Percentiles rank a stretch among this genome's conserved stretches.
Evolutionary conservation across 2,888 invertebrate genomes (phyloP).

Genomic region (Drosophila peninsularis): DNA sequence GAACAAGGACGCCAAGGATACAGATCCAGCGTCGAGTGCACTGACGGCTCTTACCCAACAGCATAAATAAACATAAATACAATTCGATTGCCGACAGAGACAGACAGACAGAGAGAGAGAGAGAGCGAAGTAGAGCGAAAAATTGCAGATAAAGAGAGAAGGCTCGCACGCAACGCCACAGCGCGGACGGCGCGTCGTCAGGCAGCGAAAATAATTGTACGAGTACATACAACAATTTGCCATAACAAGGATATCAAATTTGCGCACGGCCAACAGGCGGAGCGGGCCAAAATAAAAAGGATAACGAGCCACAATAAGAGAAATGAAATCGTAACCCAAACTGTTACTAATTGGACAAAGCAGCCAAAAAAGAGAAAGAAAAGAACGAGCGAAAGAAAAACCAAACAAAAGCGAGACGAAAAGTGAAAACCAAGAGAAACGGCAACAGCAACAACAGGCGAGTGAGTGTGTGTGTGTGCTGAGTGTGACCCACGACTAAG

Average conservation of each 20-base stretch:
- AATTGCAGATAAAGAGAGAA: not conserved
- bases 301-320: constrained; percentile 81
- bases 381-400: constrained; percentile 16
- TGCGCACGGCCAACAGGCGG: constrained; percentile 56
- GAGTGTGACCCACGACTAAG: constrained; percentile 37
- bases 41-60: constrained; percentile 54
- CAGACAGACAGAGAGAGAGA: not conserved
- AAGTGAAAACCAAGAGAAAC: constrained; percentile 42
- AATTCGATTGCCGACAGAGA: constrained; percentile 48
- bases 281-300: constrained; percentile 68
- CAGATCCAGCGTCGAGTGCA: constrained; percentile 36
- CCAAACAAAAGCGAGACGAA: constrained; percentile 10
- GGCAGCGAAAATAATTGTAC: constrained; percentile 68
- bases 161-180: constrained; percentile 30
- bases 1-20: constrained; percentile 26
- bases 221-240: constrained; percentile 72
- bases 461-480: constrained; percentile 26
- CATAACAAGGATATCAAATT: constrained; percentile 81
- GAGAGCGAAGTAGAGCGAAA: not conserved
- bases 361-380: constrained; percentile 45
- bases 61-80: constrained; percentile 65
- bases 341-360: constrained; percentile 81
- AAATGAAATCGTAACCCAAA: constrained; percentile 77
- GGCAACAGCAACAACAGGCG: constrained; percentile 7
- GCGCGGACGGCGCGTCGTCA: constrained; percentile 10